A percentile compares a stretch with the other conserved stretches of the same genome.
phyloP scores from a whole-genome alignment of 1,140 invertebrate species.

The Drosophila rufa region DNA sequence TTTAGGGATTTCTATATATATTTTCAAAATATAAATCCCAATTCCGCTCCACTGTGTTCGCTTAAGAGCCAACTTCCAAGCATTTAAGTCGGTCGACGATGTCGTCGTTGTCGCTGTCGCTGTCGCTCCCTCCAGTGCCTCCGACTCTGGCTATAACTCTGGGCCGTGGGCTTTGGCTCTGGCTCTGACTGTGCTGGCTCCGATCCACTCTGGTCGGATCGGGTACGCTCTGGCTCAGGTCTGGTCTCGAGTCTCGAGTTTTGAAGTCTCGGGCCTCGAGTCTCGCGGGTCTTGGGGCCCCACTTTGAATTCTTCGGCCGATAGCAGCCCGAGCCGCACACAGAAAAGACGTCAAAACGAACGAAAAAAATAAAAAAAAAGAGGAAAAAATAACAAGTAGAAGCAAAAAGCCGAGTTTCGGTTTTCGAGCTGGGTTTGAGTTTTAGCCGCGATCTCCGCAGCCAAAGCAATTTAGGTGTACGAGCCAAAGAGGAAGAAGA shows the following conservation, averaged over 20 bases:
- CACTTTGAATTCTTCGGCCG: conserved; percentile 78
- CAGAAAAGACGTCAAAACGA: conserved; percentile 27
- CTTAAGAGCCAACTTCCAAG: conserved; percentile 67
- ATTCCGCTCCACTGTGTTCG: conserved; percentile 55
- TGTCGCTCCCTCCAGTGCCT: conserved; percentile 46
- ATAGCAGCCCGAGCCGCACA: conserved; percentile 45
- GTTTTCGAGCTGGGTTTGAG: conserved; percentile 61
- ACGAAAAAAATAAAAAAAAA: conserved; percentile 3
- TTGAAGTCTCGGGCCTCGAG: conserved; percentile 25
- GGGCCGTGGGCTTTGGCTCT: conserved; percentile 47
- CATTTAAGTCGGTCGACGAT: conserved; percentile 75
- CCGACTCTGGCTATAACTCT: conserved; percentile 42
- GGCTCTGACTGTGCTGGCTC: conserved; percentile 28
- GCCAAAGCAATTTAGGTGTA: conserved; percentile 80
- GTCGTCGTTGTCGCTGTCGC: conserved; percentile 29
- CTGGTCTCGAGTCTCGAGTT: conserved; percentile 17
- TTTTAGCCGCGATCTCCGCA: conserved; percentile 64
- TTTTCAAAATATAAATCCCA: not conserved
- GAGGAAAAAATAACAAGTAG: conserved; percentile 30
- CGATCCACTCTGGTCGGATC: conserved; percentile 39
- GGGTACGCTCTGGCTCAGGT: conserved; percentile 14
- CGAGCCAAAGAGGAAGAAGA: conserved; percentile 77
- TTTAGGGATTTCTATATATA: not conserved
- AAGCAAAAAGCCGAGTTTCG: conserved; percentile 69
- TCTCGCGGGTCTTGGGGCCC: conserved; percentile 40